These are phyloP conservation scores for Sebastes cheni DNA, from an alignment of 2,797 vertebrate species.

Conservation along the genomic window DNA sequence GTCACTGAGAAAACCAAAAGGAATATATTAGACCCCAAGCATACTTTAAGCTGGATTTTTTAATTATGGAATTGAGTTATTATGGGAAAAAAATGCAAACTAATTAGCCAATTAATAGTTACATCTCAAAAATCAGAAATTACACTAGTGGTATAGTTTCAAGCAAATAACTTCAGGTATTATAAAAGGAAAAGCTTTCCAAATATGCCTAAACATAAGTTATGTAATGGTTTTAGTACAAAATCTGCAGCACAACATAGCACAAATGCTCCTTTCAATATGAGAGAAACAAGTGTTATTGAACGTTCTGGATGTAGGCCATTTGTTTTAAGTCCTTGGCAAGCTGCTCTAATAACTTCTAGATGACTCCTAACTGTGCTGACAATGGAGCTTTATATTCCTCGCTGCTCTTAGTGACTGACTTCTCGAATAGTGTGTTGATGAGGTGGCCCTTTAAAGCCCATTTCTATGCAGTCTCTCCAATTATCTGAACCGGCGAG, in stretches of 20 bases:
- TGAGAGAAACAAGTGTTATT: slow-evolving; percentile 1
- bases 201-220: not conserved
- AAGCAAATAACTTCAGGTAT: not conserved
- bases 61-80: not conserved
- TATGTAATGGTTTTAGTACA: not conserved
- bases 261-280: not conserved
- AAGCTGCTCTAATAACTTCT: slow-evolving; percentile 81
- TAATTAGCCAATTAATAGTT: not conserved
- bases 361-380: slow-evolving; percentile 80
- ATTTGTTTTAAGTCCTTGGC: slow-evolving; percentile 19
- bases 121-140: not conserved
- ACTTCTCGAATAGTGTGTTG: slow-evolving; percentile 80
- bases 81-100: not conserved
- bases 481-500: slow-evolving; percentile 87
- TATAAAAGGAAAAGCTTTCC: not conserved
- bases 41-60: not conserved
- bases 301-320: not conserved
- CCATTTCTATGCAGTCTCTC: slow-evolving; percentile 87
- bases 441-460: slow-evolving; percentile 84
- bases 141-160: not conserved
- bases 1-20: slow-evolving; percentile 53
- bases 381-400: slow-evolving; percentile 82
- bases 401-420: slow-evolving; percentile 70
- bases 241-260: not conserved
- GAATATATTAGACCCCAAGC: not conserved